phyloP scores from a whole-genome alignment of 2,797 vertebrate species.

The Morus bassanus region DNA sequence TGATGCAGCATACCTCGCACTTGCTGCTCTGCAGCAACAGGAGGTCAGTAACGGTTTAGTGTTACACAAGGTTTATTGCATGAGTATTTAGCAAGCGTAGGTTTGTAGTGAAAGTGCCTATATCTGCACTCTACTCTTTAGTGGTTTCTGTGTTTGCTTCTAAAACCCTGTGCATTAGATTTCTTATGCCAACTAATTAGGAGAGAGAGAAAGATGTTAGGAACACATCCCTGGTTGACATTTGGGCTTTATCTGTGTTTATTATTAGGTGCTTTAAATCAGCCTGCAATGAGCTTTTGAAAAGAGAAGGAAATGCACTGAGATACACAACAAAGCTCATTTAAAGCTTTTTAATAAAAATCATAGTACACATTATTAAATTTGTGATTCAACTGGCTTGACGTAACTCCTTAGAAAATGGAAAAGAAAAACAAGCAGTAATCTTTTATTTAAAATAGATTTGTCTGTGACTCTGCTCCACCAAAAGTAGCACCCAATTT shows the following conservation, averaged over 20 bases:
- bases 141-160: background rate
- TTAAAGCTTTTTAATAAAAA: background rate
- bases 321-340: background rate
- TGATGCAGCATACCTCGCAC: background rate
- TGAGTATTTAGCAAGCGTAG: background rate
- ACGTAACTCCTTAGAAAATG: background rate
- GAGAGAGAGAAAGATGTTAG: background rate
- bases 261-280: background rate
- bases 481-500: background rate
- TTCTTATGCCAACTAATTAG: background rate
- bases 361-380: background rate
- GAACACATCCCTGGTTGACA: background rate
- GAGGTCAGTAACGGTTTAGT: background rate
- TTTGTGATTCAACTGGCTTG: background rate
- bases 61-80: background rate
- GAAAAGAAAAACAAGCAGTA: background rate
- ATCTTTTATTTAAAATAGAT: background rate
- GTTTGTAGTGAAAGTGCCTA: background rate
- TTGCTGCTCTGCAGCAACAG: background rate
- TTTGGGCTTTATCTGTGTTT: background rate
- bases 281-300: background rate
- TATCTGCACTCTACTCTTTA: background rate
- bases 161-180: background rate
- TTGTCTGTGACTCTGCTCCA: background rate
- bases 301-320: background rate